Percentiles rank a stretch among this genome's conserved stretches.
These are phyloP conservation scores for Phengaris arion DNA, from an alignment of 2,888 invertebrate species.

Conservation along the genomic window DNA sequence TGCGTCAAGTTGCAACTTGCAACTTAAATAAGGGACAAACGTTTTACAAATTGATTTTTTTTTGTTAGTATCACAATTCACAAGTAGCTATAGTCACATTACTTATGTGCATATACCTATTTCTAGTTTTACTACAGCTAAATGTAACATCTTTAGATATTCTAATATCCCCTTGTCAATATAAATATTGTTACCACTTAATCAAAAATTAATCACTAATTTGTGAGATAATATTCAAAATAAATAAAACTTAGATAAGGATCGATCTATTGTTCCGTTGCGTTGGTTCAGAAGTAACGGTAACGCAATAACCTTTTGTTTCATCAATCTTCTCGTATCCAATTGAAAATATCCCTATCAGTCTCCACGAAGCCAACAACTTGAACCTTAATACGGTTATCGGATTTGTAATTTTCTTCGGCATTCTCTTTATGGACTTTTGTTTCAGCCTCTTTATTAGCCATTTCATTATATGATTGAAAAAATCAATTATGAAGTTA, in stretches of 20 bases:
- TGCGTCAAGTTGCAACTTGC: neutral
- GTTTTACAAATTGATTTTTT: neutral
- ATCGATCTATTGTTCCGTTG: slow-evolving; percentile 2
- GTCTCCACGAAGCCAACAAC: slow-evolving; percentile 21
- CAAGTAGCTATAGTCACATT: too few relatives aligned
- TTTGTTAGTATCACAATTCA: too few relatives aligned
- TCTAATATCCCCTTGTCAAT: neutral
- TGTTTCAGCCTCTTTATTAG: neutral
- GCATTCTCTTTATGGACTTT: neutral
- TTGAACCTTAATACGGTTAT: slow-evolving; percentile 7
- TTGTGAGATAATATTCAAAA: neutral
- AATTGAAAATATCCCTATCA: slow-evolving; percentile 29
- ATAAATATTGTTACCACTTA: neutral
- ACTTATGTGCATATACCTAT: too few relatives aligned
- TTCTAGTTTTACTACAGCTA: too few relatives aligned
- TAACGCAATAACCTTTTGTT: slow-evolving; percentile 40
- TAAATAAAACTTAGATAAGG: neutral
- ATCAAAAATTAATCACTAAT: slow-evolving; percentile 14
- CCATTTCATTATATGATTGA: neutral
- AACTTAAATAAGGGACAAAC: neutral
- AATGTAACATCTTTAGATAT: too few relatives aligned
- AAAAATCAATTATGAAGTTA: too few relatives aligned
- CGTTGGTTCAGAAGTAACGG: slow-evolving; percentile 34
- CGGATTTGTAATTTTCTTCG: slow-evolving; percentile 5
- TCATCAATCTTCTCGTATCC: slow-evolving; percentile 40